A percentile compares a stretch with the other conserved stretches of the same genome.
Conservation (phyloP, 2,797 vertebrate species). For the Sebastes dallii region DNA sequence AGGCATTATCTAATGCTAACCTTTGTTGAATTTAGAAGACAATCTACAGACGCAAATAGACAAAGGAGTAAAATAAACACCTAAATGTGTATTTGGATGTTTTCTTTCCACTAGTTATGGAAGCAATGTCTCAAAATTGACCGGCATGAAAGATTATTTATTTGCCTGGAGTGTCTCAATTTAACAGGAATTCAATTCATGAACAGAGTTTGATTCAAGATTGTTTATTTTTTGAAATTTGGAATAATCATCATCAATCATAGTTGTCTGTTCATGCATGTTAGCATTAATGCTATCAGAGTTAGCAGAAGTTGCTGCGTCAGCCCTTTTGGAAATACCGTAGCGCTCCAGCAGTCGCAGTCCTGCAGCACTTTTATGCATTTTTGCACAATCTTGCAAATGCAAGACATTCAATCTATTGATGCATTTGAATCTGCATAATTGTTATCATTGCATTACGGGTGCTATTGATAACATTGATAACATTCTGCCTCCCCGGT, state of each 20-base stretch:
- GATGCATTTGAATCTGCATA: background rate
- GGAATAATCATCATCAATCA: too few relatives aligned
- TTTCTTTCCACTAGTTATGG: too few relatives aligned
- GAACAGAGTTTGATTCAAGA: background rate
- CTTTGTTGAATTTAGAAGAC: too few relatives aligned
- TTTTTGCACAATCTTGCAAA: background rate
- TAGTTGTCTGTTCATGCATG: background rate
- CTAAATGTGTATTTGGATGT: too few relatives aligned
- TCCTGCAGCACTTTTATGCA: background rate
- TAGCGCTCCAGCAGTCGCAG: background rate
- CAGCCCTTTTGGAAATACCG: background rate
- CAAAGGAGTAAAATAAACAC: too few relatives aligned
- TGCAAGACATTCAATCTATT: background rate
- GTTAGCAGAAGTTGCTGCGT: background rate
- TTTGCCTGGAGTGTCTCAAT: too few relatives aligned
- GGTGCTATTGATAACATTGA: too few relatives aligned
- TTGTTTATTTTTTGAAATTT: background rate
- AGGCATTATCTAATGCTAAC: too few relatives aligned
- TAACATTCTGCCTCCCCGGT: fast-evolving
- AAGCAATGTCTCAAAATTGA: too few relatives aligned
- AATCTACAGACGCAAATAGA: too few relatives aligned
- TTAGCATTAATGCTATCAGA: background rate
- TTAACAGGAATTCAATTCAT: background rate
- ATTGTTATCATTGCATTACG: constrained; percentile 6
- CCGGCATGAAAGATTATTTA: fast-evolving